Percentiles rank a stretch among this genome's conserved stretches.
phyloP scores from a whole-genome alignment of 2,888 invertebrate genomes.

The Nomada fabriciana region DNA sequence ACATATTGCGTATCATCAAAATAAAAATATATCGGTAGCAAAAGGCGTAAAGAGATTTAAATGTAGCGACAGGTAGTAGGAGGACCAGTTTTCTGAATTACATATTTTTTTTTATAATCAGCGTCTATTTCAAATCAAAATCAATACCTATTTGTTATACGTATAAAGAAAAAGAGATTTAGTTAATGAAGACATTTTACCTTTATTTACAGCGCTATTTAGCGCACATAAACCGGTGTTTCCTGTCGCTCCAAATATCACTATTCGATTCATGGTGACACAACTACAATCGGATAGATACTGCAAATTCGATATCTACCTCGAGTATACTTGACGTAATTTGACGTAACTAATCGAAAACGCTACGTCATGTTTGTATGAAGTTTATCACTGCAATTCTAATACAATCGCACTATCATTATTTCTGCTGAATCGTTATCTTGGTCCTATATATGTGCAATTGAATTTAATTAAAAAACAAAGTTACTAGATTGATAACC shows the following conservation, averaged over 20 bases:
- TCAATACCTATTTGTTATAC: neutral
- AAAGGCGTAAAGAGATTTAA: neutral
- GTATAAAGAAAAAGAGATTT: neutral
- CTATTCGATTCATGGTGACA: slow-evolving; percentile 89
- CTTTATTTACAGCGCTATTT: slow-evolving; percentile 91
- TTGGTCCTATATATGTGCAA: neutral
- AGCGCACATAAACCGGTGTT: slow-evolving; percentile 92
- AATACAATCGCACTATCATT: neutral
- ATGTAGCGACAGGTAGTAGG: neutral
- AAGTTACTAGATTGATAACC: slow-evolving; percentile 10
- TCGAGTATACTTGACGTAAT: neutral
- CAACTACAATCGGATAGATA: slow-evolving; percentile 5
- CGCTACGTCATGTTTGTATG: slow-evolving; percentile 38
- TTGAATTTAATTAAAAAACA: slow-evolving; percentile 13
- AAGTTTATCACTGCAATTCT: slow-evolving; percentile 5
- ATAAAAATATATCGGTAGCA: neutral
- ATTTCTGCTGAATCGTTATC: slow-evolving; percentile 11
- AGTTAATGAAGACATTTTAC: slow-evolving; percentile 83
- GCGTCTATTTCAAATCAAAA: no score
- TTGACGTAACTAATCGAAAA: slow-evolving; percentile 1
- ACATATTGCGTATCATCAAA: neutral
- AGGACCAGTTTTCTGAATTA: neutral
- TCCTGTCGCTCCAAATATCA: slow-evolving; percentile 93
- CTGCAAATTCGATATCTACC: slow-evolving; percentile 7
- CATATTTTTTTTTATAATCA: no score